Evolutionary conservation across 2,113 vertebrate genomes (phyloP).

Genomic region (Osmerus mordax): DNA sequence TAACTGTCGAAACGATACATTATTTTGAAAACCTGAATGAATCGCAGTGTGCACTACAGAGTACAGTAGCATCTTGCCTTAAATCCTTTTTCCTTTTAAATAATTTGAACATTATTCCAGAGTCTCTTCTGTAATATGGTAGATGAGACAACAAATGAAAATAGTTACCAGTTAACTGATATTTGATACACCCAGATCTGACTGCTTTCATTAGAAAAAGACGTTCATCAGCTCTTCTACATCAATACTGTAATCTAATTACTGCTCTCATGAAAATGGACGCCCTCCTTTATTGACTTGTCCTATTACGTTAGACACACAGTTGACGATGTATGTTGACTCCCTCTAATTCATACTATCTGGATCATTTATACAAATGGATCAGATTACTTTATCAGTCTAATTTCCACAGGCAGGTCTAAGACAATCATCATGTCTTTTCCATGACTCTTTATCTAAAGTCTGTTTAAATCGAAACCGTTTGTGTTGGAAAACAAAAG

Average conservation of each 20-base stretch:
- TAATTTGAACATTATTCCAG: not conserved
- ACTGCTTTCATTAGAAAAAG: conserved; percentile 30
- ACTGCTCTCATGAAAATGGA: conserved; percentile 37
- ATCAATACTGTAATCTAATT: conserved; percentile 22
- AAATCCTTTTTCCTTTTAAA: not conserved
- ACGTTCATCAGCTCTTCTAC: conserved; percentile 7
- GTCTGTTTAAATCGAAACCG: conserved; percentile 23
- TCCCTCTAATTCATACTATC: not conserved
- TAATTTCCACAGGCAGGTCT: not conserved
- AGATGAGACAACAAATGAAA: conserved; percentile 1
- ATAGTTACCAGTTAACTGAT: conserved; percentile 11
- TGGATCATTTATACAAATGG: conserved; percentile 33
- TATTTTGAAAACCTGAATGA: no score
- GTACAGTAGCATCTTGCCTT: no score
- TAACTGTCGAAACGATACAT: no score
- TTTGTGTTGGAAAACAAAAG: not conserved
- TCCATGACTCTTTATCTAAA: conserved; percentile 53
- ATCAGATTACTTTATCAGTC: conserved; percentile 14
- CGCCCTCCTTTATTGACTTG: not conserved
- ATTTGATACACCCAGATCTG: conserved; percentile 25
- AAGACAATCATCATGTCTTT: conserved; percentile 34
- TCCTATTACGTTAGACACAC: conserved; percentile 30
- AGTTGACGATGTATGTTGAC: conserved; percentile 11
- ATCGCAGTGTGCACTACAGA: no score
- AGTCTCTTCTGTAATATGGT: not conserved